phyloP scores from a whole-genome alignment of 2,113 vertebrate species.

The Amphiprion ocellaris region DNA sequence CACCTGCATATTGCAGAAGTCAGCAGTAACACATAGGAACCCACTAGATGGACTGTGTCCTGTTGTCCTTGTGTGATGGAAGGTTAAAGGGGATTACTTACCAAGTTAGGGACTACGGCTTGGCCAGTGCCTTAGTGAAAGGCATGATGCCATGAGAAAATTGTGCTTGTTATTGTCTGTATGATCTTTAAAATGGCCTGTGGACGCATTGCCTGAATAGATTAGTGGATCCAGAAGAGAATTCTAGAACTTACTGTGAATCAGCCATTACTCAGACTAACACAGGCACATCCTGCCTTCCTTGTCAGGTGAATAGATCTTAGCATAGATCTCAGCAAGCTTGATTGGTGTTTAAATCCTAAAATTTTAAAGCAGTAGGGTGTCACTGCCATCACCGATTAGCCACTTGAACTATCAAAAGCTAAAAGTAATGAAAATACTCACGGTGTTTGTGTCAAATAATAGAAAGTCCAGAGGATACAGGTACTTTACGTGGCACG shows the following conservation, averaged over 20 bases:
- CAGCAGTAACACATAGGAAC: constrained; percentile 11
- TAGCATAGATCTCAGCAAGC: too few relatives aligned
- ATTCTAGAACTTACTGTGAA: background rate
- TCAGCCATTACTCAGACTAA: background rate
- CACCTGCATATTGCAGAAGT: constrained; percentile 22
- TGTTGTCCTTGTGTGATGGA: background rate
- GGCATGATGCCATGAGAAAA: background rate
- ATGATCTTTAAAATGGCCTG: background rate
- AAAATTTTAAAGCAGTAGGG: background rate
- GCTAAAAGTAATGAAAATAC: background rate
- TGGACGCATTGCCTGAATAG: background rate
- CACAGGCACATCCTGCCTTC: background rate
- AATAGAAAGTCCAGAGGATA: background rate
- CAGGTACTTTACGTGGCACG: background rate
- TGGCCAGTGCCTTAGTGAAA: background rate
- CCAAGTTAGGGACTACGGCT: background rate
- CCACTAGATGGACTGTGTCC: constrained; percentile 1
- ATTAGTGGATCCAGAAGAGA: too few relatives aligned
- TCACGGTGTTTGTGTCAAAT: background rate
- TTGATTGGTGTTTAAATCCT: background rate
- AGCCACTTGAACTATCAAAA: background rate
- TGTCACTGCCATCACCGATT: background rate
- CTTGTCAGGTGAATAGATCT: background rate
- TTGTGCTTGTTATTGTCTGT: background rate
- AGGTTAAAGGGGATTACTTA: background rate